phyloP scores from a whole-genome alignment of 1,140 invertebrate species.

The Camponotus pennsylvanicus region DNA sequence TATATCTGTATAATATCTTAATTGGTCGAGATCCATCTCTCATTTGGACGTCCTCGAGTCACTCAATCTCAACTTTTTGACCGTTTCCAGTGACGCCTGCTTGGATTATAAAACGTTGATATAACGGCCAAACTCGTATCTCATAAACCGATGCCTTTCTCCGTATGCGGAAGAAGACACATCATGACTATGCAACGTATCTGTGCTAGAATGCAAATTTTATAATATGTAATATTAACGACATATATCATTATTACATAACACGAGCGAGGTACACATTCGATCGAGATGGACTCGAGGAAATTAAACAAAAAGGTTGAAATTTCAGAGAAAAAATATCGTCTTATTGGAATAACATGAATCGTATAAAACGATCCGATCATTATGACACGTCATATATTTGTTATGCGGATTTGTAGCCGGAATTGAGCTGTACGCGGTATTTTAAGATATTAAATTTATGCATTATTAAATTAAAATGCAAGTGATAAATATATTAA shows the following conservation, averaged over 20 bases:
- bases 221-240: neutral
- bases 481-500: no score
- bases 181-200: neutral
- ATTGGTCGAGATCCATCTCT: neutral
- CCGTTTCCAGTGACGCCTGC: neutral
- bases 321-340: neutral
- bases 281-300: neutral
- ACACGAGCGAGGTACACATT: neutral
- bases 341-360: neutral
- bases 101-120: conserved; percentile 18
- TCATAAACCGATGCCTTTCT: neutral
- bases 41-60: neutral
- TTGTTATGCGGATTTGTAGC: conserved; percentile 26
- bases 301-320: neutral
- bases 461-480: neutral
- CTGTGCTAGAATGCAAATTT: conserved; percentile 21
- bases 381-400: conserved; percentile 15
- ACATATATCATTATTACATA: conserved; percentile 24
- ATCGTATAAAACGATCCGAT: neutral
- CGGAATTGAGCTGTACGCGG: neutral
- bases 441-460: neutral
- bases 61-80: conserved; percentile 18
- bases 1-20: no score
- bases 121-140: neutral
- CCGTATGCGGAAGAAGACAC: conserved; percentile 2